phyloP scores from a whole-genome alignment of 2,888 invertebrate genomes.

The Aproaerema taeniolella region DNA sequence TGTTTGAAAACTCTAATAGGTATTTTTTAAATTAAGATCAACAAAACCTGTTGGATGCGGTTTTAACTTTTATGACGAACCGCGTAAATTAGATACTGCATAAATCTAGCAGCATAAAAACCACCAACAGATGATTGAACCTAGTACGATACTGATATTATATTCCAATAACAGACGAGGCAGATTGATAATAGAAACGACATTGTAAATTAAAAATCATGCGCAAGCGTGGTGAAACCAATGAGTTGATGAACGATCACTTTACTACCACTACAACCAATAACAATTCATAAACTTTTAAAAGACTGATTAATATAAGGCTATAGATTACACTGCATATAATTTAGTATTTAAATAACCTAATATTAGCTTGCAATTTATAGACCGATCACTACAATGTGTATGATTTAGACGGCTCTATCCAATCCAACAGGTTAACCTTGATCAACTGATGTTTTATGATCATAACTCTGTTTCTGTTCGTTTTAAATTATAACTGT shows the following conservation, averaged over 20 bases:
- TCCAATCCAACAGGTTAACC: conserved; percentile 42
- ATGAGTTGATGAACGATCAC: conserved; percentile 23
- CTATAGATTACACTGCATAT: too few species aligned
- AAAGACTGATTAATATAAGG: too few species aligned
- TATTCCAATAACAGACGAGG: conserved; percentile 16
- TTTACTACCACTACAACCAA: conserved; percentile 26
- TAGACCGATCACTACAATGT: conserved; percentile 6
- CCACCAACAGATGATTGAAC: too few species aligned
- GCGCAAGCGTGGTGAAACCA: conserved; percentile 20
- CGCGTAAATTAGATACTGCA: too few species aligned
- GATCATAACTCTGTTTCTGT: conserved; percentile 27
- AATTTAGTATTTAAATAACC: conserved; percentile 3
- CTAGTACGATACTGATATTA: too few species aligned
- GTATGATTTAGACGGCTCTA: conserved; percentile 24
- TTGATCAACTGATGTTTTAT: conserved; percentile 38
- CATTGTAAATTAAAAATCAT: conserved; percentile 37
- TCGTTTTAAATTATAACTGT: conserved; percentile 2
- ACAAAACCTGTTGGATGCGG: too few species aligned
- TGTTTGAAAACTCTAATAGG: too few species aligned
- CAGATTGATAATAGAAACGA: conserved; percentile 29
- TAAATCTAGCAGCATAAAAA: too few species aligned
- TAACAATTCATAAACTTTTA: too few species aligned
- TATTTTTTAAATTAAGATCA: too few species aligned
- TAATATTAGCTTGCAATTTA: conserved; percentile 4
- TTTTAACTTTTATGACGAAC: too few species aligned